Conservation (phyloP, 1,140 invertebrate genomes). For the Brachionus asplanchnoidis region DNA sequence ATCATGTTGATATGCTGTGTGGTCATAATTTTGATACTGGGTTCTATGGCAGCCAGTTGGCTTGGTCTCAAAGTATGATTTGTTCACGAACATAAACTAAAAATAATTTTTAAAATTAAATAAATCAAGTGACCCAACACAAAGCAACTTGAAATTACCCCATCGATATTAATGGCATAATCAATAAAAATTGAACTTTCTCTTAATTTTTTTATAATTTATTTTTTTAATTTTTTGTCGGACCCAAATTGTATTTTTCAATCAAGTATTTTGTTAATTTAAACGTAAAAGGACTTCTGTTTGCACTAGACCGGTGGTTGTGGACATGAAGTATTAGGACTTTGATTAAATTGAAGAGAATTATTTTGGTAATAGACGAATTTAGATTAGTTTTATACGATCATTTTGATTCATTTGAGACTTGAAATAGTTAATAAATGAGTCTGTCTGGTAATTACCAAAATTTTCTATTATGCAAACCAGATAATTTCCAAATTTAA, state of each 20-base stretch:
- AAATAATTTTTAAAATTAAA: neutral
- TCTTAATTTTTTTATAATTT: neutral
- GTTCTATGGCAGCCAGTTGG: constrained; percentile 31
- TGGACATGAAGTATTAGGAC: neutral
- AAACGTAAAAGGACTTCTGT: neutral
- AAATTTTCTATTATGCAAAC: neutral
- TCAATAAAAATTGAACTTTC: neutral
- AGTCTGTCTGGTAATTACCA: neutral
- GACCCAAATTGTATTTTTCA: neutral
- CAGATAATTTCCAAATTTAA: neutral
- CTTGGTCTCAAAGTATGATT: constrained; percentile 29
- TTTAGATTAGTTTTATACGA: neutral
- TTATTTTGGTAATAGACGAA: neutral
- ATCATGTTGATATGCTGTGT: constrained; percentile 38
- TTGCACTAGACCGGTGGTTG: constrained; percentile 1
- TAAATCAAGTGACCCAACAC: neutral
- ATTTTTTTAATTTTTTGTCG: neutral
- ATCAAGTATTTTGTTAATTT: neutral
- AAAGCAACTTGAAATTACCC: neutral
- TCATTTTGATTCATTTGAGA: neutral
- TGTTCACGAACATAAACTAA: neutral
- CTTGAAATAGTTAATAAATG: neutral
- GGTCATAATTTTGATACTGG: constrained; percentile 36
- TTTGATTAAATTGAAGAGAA: neutral
- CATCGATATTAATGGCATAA: neutral